phyloP scores from a whole-genome alignment of 2,113 vertebrate genomes.

The Oxyruncus cristatus region DNA sequence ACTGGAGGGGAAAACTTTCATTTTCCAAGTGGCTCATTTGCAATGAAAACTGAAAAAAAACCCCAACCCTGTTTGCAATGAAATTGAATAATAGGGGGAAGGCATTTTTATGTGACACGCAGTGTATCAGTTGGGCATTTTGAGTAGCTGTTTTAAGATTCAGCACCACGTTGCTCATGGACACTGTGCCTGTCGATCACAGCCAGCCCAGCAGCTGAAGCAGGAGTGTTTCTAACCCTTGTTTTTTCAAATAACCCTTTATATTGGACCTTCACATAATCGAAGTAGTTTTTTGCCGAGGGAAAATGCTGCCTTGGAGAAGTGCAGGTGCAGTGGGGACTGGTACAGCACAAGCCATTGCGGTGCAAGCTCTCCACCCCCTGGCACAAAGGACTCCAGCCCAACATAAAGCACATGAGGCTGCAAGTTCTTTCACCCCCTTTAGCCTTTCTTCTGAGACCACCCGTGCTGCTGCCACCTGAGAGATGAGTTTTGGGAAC shows the following conservation, averaged over 20 bases:
- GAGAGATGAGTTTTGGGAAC: neutral
- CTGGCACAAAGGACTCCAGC: neutral
- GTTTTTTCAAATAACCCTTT: neutral
- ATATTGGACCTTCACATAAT: neutral
- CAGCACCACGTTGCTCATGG: neutral
- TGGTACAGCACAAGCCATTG: fast-evolving
- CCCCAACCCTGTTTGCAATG: neutral
- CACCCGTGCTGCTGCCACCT: fast-evolving
- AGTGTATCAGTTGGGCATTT: neutral
- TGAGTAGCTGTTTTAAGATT: neutral
- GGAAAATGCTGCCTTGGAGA: neutral
- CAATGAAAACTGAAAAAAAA: neutral
- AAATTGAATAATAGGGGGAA: neutral
- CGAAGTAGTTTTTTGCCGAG: neutral
- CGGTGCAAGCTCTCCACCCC: neutral
- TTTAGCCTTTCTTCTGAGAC: neutral
- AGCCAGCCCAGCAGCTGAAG: neutral
- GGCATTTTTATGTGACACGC: neutral
- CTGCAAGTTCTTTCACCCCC: fast-evolving
- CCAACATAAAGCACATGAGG: neutral
- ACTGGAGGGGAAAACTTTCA: neutral
- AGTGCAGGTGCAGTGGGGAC: neutral
- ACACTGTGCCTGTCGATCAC: fast-evolving
- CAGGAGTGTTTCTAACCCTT: neutral
- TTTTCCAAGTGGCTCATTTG: constrained; percentile 17